Percentiles rank a stretch among this genome's conserved stretches.
Evolutionary conservation across 2,888 invertebrate genomes (phyloP).

Genomic region (Drosophila testacea): DNA sequence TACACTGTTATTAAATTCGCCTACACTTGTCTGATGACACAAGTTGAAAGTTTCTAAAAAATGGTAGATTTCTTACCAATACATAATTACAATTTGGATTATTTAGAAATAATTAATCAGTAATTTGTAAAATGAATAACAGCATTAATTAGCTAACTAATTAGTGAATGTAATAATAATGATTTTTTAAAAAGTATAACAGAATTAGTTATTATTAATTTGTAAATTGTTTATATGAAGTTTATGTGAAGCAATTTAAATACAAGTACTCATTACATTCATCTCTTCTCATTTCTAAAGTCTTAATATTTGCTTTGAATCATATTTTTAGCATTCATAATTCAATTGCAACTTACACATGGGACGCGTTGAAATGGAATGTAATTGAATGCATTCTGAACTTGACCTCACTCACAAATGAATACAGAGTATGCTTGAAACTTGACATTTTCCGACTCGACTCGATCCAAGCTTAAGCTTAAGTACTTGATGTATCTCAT

Average conservation of each 20-base stretch:
- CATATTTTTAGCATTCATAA: slow-evolving; percentile 2
- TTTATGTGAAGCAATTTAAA: not conserved
- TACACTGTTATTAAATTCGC: no score
- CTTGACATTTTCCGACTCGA: slow-evolving; percentile 16
- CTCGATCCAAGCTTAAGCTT: slow-evolving; percentile 10
- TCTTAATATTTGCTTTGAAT: not conserved
- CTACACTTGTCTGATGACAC: no score
- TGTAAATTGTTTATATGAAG: not conserved
- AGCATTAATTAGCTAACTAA: not conserved
- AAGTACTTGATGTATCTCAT: slow-evolving; percentile 17
- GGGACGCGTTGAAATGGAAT: slow-evolving; percentile 9
- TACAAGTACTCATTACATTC: not conserved
- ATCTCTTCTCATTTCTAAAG: not conserved
- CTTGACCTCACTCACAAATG: slow-evolving; percentile 36
- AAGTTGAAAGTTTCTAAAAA: no score
- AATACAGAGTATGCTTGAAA: slow-evolving; percentile 1
- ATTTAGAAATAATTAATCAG: not conserved
- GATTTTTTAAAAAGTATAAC: no score
- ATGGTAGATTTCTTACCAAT: no score
- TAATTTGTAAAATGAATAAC: not conserved
- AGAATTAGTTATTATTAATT: no score
- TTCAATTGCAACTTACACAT: slow-evolving; percentile 15
- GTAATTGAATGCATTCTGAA: slow-evolving; percentile 38
- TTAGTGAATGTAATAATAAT: not conserved
- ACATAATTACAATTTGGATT: no score